phyloP scores from a whole-genome alignment of 1,140 invertebrate genomes.

The Drosophila lini region DNA sequence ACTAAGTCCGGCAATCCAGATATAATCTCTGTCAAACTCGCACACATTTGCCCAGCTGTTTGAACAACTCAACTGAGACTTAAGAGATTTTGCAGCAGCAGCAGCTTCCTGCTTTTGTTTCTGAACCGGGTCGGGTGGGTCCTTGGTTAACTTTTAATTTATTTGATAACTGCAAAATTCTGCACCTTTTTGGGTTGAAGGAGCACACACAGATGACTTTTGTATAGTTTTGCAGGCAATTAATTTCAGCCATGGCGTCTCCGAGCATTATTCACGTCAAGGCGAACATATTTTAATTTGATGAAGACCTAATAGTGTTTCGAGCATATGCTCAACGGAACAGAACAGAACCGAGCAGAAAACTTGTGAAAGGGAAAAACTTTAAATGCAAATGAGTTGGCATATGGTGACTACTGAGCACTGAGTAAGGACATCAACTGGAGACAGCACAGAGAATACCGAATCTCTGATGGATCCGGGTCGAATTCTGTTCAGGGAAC shows the following conservation, averaged over 20 bases:
- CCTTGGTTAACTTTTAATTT: conserved; percentile 71
- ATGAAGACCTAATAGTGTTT: conserved; percentile 52
- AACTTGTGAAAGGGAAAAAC: conserved; percentile 53
- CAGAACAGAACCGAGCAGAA: neutral
- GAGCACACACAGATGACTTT: conserved; percentile 23
- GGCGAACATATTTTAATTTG: conserved; percentile 57
- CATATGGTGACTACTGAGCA: conserved; percentile 33
- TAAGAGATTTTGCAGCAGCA: conserved; percentile 54
- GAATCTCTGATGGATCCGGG: neutral
- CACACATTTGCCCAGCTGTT: conserved; percentile 49
- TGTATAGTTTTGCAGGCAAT: conserved; percentile 72
- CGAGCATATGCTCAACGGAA: conserved; percentile 41
- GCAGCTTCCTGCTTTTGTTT: conserved; percentile 43
- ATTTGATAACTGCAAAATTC: conserved; percentile 61
- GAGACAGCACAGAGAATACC: neutral
- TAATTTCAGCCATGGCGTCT: conserved; percentile 60
- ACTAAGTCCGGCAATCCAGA: conserved; percentile 29
- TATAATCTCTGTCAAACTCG: conserved; percentile 40
- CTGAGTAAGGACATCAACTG: conserved; percentile 20
- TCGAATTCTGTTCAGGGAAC: conserved; percentile 18
- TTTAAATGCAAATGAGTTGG: conserved; percentile 58
- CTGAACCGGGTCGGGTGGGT: conserved; percentile 50
- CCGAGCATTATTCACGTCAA: conserved; percentile 38
- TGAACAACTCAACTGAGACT: conserved; percentile 53
- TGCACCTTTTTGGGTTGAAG: conserved; percentile 52